Percentiles rank a stretch among this genome's conserved stretches.
Evolutionary conservation across 2,888 invertebrate species (phyloP).

Genomic region (Danaus chrysippus): DNA sequence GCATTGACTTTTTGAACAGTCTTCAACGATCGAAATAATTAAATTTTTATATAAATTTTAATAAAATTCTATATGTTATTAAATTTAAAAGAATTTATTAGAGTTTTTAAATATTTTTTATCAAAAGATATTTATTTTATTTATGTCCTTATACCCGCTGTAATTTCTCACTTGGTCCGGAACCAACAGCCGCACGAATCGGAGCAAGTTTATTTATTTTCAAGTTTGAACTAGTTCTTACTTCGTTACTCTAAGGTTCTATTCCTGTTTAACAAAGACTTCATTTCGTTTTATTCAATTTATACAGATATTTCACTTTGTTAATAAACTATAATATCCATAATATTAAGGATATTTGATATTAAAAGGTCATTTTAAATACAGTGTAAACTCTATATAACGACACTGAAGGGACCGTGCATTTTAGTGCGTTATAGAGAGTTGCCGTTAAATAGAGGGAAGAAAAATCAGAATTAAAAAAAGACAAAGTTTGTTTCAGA

Average conservation of each 20-base stretch:
- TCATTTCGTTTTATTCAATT: background rate
- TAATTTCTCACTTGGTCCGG: conserved; percentile 40
- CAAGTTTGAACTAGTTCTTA: conserved; percentile 55
- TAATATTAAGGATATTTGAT: background rate
- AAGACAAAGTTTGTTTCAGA: too few species aligned
- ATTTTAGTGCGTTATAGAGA: too few species aligned
- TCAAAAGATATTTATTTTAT: background rate
- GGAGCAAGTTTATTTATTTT: conserved; percentile 54
- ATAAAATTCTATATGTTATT: too few species aligned
- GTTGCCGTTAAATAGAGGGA: too few species aligned
- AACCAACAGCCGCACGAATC: conserved; percentile 59
- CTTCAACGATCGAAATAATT: too few species aligned
- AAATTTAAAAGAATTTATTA: background rate
- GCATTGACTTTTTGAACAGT: too few species aligned
- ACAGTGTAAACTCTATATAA: too few species aligned
- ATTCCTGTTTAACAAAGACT: conserved; percentile 30
- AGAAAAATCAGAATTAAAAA: too few species aligned
- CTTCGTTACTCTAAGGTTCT: conserved; percentile 42
- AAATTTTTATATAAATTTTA: too few species aligned
- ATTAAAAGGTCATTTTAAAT: background rate
- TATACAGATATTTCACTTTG: background rate
- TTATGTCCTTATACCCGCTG: conserved; percentile 21
- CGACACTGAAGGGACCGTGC: too few species aligned
- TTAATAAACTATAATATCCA: too few species aligned
- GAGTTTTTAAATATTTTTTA: background rate